These are phyloP conservation scores for Alligator mississippiensis DNA, from an alignment of 2,113 vertebrate genomes.

Conservation along the genomic window DNA sequence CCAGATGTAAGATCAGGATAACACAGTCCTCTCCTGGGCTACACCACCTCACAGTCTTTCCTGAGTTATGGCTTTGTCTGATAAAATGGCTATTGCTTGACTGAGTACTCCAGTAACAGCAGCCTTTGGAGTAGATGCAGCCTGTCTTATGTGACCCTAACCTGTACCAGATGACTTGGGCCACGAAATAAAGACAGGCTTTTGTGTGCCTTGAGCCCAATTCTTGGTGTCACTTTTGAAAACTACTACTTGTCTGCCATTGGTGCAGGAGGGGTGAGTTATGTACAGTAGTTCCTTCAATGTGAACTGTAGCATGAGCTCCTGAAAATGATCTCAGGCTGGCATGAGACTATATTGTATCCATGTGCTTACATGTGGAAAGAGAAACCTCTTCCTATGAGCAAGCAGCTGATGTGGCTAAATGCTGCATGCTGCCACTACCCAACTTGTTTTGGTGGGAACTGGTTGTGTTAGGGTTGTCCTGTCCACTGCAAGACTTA, in stretches of 20 bases:
- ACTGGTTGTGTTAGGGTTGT: too few relatives aligned
- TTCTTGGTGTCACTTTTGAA: accelerated
- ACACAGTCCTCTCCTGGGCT: neutral
- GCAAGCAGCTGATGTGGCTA: neutral
- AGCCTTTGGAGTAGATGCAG: neutral
- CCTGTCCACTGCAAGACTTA: accelerated
- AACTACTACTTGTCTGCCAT: too few relatives aligned
- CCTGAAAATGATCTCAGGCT: accelerated
- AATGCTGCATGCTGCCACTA: neutral
- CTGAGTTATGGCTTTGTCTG: neutral
- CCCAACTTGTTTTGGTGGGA: neutral
- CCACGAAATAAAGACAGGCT: neutral
- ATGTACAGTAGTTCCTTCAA: accelerated
- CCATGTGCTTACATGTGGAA: neutral
- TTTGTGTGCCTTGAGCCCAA: neutral
- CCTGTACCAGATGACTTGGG: neutral
- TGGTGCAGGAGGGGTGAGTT: neutral
- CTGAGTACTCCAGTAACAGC: neutral
- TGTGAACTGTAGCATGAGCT: neutral
- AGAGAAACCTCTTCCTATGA: neutral
- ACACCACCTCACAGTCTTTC: neutral
- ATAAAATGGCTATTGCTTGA: neutral
- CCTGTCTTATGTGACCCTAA: neutral
- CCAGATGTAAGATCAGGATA: neutral
- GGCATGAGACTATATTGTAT: neutral